A percentile compares a stretch with the other conserved stretches of the same genome.
Evolutionary conservation across 2,113 vertebrate genomes (phyloP).

Genomic region (Lepisosteus oculatus): DNA sequence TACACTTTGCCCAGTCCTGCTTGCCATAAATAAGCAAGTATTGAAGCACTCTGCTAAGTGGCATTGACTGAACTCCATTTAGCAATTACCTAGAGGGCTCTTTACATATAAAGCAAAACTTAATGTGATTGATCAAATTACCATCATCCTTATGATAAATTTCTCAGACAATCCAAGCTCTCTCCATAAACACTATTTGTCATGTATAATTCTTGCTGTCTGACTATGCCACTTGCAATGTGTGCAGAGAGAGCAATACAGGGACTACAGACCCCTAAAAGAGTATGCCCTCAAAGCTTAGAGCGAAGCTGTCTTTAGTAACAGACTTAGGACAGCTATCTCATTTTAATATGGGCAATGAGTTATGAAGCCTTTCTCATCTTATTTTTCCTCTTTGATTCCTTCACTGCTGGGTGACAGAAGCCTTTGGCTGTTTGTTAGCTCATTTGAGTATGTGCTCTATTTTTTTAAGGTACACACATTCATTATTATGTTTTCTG

Average conservation of each 20-base stretch:
- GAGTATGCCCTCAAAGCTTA: neutral
- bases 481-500: neutral
- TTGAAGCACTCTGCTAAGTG: neutral
- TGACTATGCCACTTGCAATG: neutral
- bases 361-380: conserved; percentile 20
- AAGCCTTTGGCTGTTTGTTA: conserved; percentile 17
- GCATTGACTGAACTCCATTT: conserved; percentile 15
- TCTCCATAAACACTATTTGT: conserved; percentile 10
- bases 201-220: conserved; percentile 16
- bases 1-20: neutral
- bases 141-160: conserved; percentile 16
- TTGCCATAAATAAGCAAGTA: conserved; percentile 1
- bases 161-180: conserved; percentile 14
- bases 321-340: conserved; percentile 3
- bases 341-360: conserved; percentile 13
- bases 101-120: conserved; percentile 5
- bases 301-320: neutral
- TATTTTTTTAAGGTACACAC: conserved; percentile 17
- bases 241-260: neutral
- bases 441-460: conserved; percentile 15
- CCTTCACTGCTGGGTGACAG: neutral
- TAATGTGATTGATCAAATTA: conserved; percentile 20
- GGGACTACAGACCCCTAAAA: neutral
- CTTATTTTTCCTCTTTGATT: neutral
- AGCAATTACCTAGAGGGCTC: conserved; percentile 9